Conservation (phyloP, 2,113 vertebrate genomes). For the Propithecus coquereli region DNA sequence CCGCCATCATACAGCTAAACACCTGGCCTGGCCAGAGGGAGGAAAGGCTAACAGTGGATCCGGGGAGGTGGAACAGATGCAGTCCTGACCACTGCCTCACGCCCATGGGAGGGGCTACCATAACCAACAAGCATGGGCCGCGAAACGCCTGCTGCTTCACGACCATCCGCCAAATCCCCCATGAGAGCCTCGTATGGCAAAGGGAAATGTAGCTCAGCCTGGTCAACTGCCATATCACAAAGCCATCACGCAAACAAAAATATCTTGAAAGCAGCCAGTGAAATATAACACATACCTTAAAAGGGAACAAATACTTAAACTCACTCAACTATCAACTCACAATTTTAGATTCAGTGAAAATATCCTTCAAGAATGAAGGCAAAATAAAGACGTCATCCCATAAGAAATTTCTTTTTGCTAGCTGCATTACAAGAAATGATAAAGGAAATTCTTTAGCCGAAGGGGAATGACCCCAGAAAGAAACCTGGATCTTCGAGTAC, state of each 20-base stretch:
- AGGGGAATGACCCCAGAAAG: neutral
- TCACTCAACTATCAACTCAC: neutral
- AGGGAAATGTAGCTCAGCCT: neutral
- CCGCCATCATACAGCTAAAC: neutral
- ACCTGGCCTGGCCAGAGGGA: rapidly evolving
- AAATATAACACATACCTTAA: neutral
- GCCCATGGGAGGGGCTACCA: neutral
- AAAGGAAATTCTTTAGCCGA: neutral
- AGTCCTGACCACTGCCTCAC: neutral
- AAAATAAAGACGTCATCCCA: neutral
- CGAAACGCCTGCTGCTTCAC: neutral
- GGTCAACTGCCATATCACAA: neutral
- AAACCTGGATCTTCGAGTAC: neutral
- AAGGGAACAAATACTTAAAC: neutral
- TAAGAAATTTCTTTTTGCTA: neutral
- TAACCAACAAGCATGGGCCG: neutral
- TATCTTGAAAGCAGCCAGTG: neutral
- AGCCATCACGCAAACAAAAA: neutral
- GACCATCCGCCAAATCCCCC: no score
- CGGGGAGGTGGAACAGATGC: rapidly evolving
- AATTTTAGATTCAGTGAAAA: neutral
- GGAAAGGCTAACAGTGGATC: neutral
- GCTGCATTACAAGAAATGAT: neutral
- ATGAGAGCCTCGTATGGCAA: neutral
- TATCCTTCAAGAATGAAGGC: neutral